These are phyloP conservation scores for Whitmania pigra DNA, from an alignment of 1,140 invertebrate species.

Conservation along the genomic window DNA sequence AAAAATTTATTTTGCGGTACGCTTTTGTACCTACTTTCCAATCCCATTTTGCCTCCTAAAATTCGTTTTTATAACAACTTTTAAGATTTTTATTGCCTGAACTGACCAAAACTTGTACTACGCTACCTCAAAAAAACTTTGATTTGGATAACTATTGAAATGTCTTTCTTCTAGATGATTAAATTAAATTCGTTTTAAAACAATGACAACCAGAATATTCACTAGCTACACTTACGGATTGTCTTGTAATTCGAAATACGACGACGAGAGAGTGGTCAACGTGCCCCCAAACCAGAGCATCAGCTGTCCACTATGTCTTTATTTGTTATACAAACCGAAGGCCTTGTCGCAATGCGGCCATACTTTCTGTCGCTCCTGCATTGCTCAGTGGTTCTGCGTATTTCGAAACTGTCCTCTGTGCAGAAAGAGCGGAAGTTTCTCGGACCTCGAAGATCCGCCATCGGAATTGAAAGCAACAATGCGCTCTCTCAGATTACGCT, in stretches of 20 bases:
- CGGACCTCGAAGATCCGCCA: background rate
- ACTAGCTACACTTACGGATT: no score
- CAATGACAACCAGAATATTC: no score
- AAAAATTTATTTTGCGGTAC: no score
- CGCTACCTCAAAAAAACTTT: no score
- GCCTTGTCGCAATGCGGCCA: background rate
- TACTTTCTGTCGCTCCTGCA: conserved; percentile 9
- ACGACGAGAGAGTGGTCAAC: background rate
- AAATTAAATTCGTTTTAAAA: no score
- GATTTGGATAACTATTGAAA: no score
- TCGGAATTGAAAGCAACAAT: background rate
- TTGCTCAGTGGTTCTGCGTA: background rate
- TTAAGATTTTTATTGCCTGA: no score
- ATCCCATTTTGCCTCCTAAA: no score
- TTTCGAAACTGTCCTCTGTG: conserved; percentile 3
- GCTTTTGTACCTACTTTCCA: no score
- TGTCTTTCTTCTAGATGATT: no score
- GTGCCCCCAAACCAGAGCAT: background rate
- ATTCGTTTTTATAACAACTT: no score
- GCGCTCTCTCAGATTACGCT: background rate
- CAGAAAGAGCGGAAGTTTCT: background rate
- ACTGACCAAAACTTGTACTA: no score
- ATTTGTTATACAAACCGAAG: background rate
- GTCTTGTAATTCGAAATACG: background rate
- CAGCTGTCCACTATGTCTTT: background rate